These are phyloP conservation scores for Drosophila pruinosa DNA, from an alignment of 1,140 invertebrate species.

Conservation along the genomic window DNA sequence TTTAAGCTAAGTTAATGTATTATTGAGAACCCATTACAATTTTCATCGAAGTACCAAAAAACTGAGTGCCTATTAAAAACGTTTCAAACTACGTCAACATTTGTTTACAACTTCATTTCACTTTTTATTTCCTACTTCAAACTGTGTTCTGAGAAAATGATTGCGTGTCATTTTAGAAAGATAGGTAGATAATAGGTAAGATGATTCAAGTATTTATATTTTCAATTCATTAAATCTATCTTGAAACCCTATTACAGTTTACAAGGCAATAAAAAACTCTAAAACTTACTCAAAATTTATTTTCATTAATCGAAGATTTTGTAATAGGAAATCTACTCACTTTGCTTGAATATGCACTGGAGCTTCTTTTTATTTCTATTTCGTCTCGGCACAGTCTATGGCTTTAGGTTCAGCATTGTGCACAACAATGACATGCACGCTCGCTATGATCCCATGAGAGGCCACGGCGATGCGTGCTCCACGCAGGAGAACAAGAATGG, in stretches of 20 bases:
- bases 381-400: neutral
- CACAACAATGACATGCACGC: constrained; percentile 96
- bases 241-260: too few relatives aligned
- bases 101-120: neutral
- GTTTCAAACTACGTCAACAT: neutral
- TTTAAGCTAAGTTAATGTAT: neutral
- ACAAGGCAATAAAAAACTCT: too few relatives aligned
- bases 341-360: neutral
- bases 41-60: neutral
- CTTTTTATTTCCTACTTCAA: too few relatives aligned
- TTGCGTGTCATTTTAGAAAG: neutral
- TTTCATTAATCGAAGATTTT: too few relatives aligned
- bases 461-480: constrained; percentile 86
- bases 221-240: too few relatives aligned
- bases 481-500: constrained; percentile 82
- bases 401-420: constrained; percentile 85
- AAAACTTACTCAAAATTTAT: too few relatives aligned
- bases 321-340: neutral
- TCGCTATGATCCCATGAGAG: constrained; percentile 90
- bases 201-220: too few relatives aligned
- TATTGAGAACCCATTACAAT: neutral
- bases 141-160: too few relatives aligned
- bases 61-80: neutral
- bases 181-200: too few relatives aligned
- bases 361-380: constrained; percentile 9